Conservation (phyloP, 23 tunicate genomes). For the Oikopleura vanhoeffeni region DNA sequence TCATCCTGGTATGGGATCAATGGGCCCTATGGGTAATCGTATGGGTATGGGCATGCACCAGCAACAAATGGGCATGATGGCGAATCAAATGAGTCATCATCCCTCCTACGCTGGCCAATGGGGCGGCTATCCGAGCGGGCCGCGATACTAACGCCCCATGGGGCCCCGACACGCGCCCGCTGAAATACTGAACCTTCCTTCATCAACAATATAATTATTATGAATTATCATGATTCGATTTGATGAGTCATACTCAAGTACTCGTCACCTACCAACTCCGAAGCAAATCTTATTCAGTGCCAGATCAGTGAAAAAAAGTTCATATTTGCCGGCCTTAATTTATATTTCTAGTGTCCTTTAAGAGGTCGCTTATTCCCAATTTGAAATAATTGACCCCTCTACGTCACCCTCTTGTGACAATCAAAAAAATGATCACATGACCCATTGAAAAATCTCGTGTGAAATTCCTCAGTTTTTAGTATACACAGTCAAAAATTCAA, state of each 20-base stretch:
- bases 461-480: too few species aligned
- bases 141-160: background rate
- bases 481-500: too few species aligned
- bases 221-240: too few species aligned
- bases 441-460: too few species aligned
- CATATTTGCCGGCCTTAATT: background rate
- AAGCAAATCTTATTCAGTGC: background rate
- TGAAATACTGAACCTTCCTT: too few species aligned
- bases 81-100: background rate
- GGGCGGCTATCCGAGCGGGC: conserved; percentile 7
- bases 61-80: background rate
- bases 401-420: background rate
- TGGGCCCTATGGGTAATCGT: background rate
- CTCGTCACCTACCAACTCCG: conserved; percentile 7
- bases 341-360: too few species aligned
- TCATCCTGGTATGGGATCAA: background rate
- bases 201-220: too few species aligned
- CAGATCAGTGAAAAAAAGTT: conserved; percentile 1
- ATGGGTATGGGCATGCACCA: background rate
- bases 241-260: background rate
- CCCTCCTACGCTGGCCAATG: background rate
- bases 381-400: background rate
- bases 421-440: background rate
- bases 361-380: too few species aligned
- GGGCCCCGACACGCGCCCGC: too few species aligned